phyloP scores from a whole-genome alignment of 2,113 vertebrate species.

The Mugil cephalus region DNA sequence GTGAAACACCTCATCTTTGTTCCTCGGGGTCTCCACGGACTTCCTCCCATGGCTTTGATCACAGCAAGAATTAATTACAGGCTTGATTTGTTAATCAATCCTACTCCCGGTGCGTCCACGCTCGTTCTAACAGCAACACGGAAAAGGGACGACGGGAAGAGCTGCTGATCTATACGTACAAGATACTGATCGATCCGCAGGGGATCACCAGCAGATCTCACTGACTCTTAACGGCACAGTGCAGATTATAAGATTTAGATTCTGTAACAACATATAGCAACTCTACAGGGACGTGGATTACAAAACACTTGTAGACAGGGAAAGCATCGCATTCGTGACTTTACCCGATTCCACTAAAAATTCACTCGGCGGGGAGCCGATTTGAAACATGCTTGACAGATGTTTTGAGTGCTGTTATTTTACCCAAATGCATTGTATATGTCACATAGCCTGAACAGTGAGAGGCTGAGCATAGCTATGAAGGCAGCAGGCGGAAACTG shows the following conservation, averaged over 20 bases:
- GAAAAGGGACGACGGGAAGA: slow-evolving; percentile 7
- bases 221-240: slow-evolving; percentile 15
- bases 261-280: background rate
- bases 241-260: slow-evolving; percentile 27
- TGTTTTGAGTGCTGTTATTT: too few species aligned
- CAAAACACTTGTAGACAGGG: background rate
- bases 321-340: background rate
- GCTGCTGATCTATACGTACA: slow-evolving; percentile 57
- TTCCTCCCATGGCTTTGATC: slow-evolving; percentile 59
- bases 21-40: slow-evolving; percentile 36
- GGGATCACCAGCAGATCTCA: slow-evolving; percentile 55
- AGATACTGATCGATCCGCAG: slow-evolving; percentile 56
- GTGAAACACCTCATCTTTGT: slow-evolving; percentile 24
- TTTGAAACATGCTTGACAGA: too few species aligned
- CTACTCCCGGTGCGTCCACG: slow-evolving; percentile 47
- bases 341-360: slow-evolving; percentile 10
- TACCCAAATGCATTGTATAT: too few species aligned
- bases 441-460: too few species aligned
- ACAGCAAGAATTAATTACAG: slow-evolving; percentile 69
- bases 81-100: slow-evolving; percentile 74
- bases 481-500: too few species aligned
- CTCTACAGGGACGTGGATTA: background rate
- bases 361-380: background rate
- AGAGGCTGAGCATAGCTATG: too few species aligned
- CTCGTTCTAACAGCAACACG: slow-evolving; percentile 33